These are phyloP conservation scores for Temnothorax curvispinosus DNA, from an alignment of 1,140 invertebrate species.

Conservation along the genomic window DNA sequence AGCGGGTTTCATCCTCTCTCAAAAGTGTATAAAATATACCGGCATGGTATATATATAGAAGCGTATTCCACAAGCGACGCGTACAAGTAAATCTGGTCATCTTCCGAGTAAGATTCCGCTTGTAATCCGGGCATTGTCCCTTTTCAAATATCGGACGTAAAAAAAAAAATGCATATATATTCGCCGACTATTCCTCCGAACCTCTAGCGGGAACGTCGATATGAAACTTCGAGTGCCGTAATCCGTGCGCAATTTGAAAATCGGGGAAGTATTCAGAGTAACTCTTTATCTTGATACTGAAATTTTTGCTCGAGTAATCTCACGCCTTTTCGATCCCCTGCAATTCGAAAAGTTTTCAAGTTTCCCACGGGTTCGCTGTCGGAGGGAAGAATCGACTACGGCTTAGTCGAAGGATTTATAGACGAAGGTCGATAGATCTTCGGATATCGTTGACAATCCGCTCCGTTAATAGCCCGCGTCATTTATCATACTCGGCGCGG, in stretches of 20 bases:
- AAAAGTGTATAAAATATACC: conserved; percentile 28
- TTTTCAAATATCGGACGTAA: conserved; percentile 33
- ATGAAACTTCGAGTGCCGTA: conserved; percentile 9
- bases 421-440: conserved; percentile 10
- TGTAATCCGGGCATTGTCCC: conserved; percentile 38
- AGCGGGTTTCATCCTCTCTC: conserved; percentile 42
- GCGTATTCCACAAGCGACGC: conserved; percentile 7
- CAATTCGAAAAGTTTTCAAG: neutral
- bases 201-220: neutral
- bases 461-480: neutral
- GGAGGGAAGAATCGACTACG: neutral
- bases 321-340: neutral
- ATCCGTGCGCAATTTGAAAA: conserved; percentile 2
- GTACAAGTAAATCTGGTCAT: conserved; percentile 45
- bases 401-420: neutral
- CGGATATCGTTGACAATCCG: conserved; percentile 3
- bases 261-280: neutral
- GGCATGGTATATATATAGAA: neutral
- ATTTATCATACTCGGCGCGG: neutral
- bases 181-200: neutral
- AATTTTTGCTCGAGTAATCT: neutral
- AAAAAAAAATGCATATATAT: neutral
- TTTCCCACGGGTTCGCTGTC: neutral
- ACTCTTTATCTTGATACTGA: neutral
- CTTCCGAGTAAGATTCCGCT: conserved; percentile 35